Conservation (phyloP, 2,888 invertebrate genomes). For the Caenorhabditis sulstoni region DNA sequence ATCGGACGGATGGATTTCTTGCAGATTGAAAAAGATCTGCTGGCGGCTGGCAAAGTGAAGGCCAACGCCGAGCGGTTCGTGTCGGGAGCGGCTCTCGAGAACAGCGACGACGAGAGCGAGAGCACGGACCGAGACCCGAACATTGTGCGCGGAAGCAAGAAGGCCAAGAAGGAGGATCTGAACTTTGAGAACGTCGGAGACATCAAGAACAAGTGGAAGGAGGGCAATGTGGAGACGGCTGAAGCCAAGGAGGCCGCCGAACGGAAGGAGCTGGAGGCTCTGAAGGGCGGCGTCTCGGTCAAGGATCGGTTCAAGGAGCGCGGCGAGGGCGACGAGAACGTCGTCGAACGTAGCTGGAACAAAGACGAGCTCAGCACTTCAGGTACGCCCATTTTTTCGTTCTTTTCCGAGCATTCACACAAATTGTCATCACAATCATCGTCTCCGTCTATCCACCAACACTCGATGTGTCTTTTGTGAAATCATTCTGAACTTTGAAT, state of each 20-base stretch:
- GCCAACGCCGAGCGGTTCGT: slow-evolving; percentile 74
- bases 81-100: slow-evolving; percentile 70
- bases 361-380: slow-evolving; percentile 76
- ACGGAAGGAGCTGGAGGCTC: slow-evolving; percentile 77
- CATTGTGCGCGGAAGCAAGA: slow-evolving; percentile 67
- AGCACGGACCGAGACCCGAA: slow-evolving; percentile 71
- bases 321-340: slow-evolving; percentile 60
- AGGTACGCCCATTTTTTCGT: slow-evolving; percentile 60
- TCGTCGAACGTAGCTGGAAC: slow-evolving; percentile 74
- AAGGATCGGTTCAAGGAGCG: slow-evolving; percentile 79
- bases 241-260: slow-evolving; percentile 73
- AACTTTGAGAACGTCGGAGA: slow-evolving; percentile 76
- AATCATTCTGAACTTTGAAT: background rate
- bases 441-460: slow-evolving; percentile 38
- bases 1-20: slow-evolving; percentile 11
- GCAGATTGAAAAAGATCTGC: slow-evolving; percentile 71
- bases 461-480: slow-evolving; percentile 15
- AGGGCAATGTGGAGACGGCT: slow-evolving; percentile 79
- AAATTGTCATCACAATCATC: slow-evolving; percentile 17
- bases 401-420: background rate
- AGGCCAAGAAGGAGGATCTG: slow-evolving; percentile 67
- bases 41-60: slow-evolving; percentile 73
- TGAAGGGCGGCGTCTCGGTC: slow-evolving; percentile 76
- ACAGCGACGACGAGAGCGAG: slow-evolving; percentile 68
- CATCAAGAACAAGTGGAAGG: slow-evolving; percentile 80